Conservation (phyloP, 2,113 vertebrate genomes). For the Tiliqua scincoides region DNA sequence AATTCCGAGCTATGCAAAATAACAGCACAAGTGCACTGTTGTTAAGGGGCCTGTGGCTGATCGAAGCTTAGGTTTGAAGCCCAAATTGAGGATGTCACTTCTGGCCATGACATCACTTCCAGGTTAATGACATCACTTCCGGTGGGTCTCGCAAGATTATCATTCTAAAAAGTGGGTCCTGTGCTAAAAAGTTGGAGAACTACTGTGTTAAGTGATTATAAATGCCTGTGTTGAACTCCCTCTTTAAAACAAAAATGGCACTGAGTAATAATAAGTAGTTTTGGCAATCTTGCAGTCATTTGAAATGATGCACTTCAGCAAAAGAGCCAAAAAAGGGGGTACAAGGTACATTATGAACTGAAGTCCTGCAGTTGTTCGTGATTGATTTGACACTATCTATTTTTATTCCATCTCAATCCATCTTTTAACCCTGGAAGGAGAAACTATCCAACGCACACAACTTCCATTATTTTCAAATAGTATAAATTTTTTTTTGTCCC, state of each 20-base stretch:
- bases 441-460: neutral
- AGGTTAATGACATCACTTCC: no score
- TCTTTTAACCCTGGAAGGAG: neutral
- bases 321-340: slow-evolving; percentile 25
- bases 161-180: no score
- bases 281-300: neutral
- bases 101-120: no score
- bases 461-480: neutral
- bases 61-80: no score
- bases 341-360: slow-evolving; percentile 42
- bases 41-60: no score
- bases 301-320: neutral
- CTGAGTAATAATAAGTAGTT: neutral
- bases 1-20: no score
- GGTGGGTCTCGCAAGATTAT: no score
- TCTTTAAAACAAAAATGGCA: neutral
- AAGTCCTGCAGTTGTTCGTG: neutral
- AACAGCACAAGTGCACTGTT: no score
- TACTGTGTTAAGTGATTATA: neutral
- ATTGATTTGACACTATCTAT: slow-evolving; percentile 38
- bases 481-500: neutral
- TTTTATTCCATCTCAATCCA: slow-evolving; percentile 23
- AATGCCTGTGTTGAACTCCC: neutral
- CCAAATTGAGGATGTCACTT: no score
- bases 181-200: no score